phyloP scores from a whole-genome alignment of 1,140 invertebrate species.

The Asbolus verrucosus region DNA sequence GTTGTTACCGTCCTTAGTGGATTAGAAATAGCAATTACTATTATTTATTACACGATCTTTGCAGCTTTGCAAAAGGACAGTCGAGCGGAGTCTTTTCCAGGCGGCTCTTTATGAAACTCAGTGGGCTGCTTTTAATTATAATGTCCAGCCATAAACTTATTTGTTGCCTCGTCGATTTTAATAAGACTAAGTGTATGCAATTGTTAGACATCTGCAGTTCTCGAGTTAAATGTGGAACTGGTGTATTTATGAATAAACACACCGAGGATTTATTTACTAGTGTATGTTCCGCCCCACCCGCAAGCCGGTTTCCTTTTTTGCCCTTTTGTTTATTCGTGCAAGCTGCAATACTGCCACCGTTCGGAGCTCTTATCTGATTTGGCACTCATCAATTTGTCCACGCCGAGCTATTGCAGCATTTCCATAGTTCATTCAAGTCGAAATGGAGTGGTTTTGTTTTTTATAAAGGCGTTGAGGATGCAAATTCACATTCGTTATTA shows the following conservation, averaged over 20 bases:
- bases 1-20: neutral
- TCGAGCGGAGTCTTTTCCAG: neutral
- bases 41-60: slow-evolving; percentile 25
- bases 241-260: slow-evolving; percentile 63
- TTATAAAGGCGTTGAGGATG: too few species aligned
- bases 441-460: too few species aligned
- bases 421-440: too few species aligned
- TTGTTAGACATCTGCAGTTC: neutral
- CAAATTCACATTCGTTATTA: too few species aligned
- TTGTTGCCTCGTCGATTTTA: too few species aligned
- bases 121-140: too few species aligned
- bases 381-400: slow-evolving; percentile 38
- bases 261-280: slow-evolving; percentile 59
- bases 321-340: slow-evolving; percentile 60
- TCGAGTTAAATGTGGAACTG: slow-evolving; percentile 59
- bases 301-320: slow-evolving; percentile 55
- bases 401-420: neutral
- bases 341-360: slow-evolving; percentile 13
- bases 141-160: too few species aligned
- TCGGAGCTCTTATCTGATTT: slow-evolving; percentile 26
- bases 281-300: slow-evolving; percentile 41
- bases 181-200: neutral
- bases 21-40: neutral
- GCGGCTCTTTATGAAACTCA: too few species aligned
- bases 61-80: neutral